These are phyloP conservation scores for Pycnomerus fuliginosus DNA, from an alignment of 2,888 invertebrate species.

Conservation along the genomic window DNA sequence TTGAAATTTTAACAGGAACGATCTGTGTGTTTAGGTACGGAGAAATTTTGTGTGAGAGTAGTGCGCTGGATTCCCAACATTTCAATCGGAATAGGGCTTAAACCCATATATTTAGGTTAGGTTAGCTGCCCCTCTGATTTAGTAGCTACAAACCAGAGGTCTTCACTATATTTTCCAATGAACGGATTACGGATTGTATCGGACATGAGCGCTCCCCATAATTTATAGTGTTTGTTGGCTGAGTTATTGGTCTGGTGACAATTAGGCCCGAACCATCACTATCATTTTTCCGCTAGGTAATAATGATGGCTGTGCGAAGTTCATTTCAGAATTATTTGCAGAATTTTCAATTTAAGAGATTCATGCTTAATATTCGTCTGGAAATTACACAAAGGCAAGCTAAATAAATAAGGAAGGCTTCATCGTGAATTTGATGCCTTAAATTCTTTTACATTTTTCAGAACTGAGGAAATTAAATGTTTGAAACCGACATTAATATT, in stretches of 20 bases:
- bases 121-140: constrained; percentile 40
- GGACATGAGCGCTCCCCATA: constrained; percentile 31
- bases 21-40: too few relatives aligned
- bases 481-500: constrained; percentile 36
- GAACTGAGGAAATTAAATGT: constrained; percentile 34
- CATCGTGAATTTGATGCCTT: constrained; percentile 16
- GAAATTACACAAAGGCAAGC: constrained; percentile 4
- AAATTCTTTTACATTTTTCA: constrained; percentile 32
- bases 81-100: constrained; percentile 27
- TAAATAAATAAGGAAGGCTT: constrained; percentile 18
- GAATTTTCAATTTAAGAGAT: background rate
- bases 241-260: constrained; percentile 16
- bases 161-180: constrained; percentile 44
- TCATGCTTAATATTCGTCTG: constrained; percentile 8
- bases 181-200: constrained; percentile 39
- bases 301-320: background rate
- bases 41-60: too few relatives aligned
- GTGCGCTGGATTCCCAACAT: too few relatives aligned
- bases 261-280: constrained; percentile 11
- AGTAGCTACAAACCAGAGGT: constrained; percentile 38
- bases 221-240: constrained; percentile 26
- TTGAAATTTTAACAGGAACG: too few relatives aligned
- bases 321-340: background rate
- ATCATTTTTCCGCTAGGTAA: constrained; percentile 6
- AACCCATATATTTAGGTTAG: constrained; percentile 43